Percentiles rank a stretch among this genome's conserved stretches.
phyloP scores from a whole-genome alignment of 2,113 vertebrate species.

The Baryphthengus martii region DNA sequence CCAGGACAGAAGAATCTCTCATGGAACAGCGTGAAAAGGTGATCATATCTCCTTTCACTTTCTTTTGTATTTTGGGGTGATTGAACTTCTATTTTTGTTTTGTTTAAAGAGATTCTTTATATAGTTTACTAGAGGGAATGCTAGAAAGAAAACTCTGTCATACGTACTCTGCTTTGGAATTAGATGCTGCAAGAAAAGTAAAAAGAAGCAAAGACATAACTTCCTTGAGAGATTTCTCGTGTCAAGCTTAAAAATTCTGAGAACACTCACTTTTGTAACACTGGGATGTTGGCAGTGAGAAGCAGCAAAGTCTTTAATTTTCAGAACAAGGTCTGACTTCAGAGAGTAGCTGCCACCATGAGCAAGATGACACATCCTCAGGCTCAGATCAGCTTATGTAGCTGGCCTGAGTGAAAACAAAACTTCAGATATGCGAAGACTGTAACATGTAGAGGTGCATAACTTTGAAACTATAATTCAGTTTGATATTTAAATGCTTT shows the following conservation, averaged over 20 bases:
- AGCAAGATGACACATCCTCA: background rate
- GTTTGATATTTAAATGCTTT: background rate
- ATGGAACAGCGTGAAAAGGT: background rate
- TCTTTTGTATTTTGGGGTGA: background rate
- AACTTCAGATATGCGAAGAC: background rate
- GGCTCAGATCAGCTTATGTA: background rate
- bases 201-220: background rate
- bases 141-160: background rate
- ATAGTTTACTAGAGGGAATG: background rate
- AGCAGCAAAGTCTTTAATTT: background rate
- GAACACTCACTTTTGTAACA: accelerated
- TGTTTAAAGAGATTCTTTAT: background rate
- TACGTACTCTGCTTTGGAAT: background rate
- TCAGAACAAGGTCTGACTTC: background rate
- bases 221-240: background rate
- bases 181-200: background rate
- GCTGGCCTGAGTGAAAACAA: background rate
- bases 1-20: background rate
- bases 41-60: background rate
- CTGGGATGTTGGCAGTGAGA: background rate
- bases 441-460: background rate
- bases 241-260: background rate
- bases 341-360: background rate
- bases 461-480: background rate
- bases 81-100: background rate